Evolutionary conservation across 2,888 invertebrate genomes (phyloP).

Genomic region (Drosophila nigritarsus): DNA sequence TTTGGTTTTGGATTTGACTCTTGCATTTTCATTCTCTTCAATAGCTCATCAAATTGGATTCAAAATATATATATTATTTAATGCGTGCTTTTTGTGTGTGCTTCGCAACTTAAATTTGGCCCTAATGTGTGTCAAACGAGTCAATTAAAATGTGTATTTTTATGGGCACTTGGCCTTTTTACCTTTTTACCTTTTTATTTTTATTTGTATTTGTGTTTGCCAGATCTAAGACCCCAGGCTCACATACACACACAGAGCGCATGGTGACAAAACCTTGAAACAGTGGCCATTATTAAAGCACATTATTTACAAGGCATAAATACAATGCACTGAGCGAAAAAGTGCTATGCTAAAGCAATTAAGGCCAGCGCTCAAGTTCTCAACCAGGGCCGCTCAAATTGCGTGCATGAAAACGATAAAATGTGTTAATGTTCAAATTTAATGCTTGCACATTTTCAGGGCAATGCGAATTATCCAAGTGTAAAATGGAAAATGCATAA

Average conservation of each 20-base stretch:
- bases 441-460: conserved; percentile 47
- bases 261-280: conserved; percentile 46
- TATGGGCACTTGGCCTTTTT: conserved; percentile 55
- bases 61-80: conserved; percentile 15
- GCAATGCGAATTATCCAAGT: conserved; percentile 27
- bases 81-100: conserved; percentile 3
- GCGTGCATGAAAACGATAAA: conserved; percentile 65
- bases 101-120: conserved; percentile 16
- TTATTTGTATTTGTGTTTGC: conserved; percentile 3
- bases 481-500: background rate
- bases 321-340: conserved; percentile 33
- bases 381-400: conserved; percentile 49
- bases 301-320: conserved; percentile 30
- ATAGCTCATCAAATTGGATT: conserved; percentile 24
- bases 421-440: conserved; percentile 20
- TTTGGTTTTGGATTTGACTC: background rate
- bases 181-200: conserved; percentile 17
- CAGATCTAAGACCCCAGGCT: conserved; percentile 17
- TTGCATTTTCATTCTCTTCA: conserved; percentile 16
- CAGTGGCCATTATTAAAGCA: conserved; percentile 19
- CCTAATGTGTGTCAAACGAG: conserved; percentile 55
- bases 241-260: background rate
- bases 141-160: conserved; percentile 46
- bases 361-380: conserved; percentile 50
- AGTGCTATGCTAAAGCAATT: conserved; percentile 66